A percentile compares a stretch with the other conserved stretches of the same genome.
These are phyloP conservation scores for Tetragnatha montana DNA, from an alignment of 2,888 invertebrate species.

Conservation along the genomic window DNA sequence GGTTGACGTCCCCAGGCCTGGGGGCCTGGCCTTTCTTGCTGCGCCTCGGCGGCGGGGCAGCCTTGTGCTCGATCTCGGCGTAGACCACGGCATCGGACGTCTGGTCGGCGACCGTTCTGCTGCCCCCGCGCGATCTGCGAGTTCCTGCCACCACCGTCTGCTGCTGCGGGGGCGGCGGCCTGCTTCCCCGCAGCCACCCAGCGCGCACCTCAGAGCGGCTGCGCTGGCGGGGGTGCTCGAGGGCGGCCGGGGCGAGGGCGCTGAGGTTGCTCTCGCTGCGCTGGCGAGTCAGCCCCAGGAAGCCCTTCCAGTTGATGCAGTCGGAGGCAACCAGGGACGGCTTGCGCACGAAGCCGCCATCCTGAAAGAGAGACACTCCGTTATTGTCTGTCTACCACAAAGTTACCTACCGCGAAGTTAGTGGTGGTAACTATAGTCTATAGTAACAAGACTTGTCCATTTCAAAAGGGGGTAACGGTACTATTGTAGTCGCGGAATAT, in stretches of 20 bases:
- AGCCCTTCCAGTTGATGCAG: conserved; percentile 50
- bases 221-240: conserved; percentile 19
- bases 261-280: conserved; percentile 62
- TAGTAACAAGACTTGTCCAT: not conserved
- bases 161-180: not conserved
- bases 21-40: conserved; percentile 59
- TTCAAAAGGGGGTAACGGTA: not conserved
- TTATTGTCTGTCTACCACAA: not conserved
- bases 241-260: conserved; percentile 26
- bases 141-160: conserved; percentile 44
- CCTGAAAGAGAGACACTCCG: conserved; percentile 15
- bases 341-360: conserved; percentile 18
- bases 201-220: conserved; percentile 48
- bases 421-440: not conserved
- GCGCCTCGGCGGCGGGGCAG: not conserved
- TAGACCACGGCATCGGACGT: conserved; percentile 8
- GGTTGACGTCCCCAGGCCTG: conserved; percentile 48
- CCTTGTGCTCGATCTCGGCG: conserved; percentile 24
- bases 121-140: conserved; percentile 8
- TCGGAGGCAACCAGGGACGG: conserved; percentile 44
- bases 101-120: conserved; percentile 43
- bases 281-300: conserved; percentile 51
- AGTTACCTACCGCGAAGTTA: too few species aligned
- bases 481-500: not conserved
- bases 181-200: too few species aligned